Evolutionary conservation across 2,888 invertebrate genomes (phyloP).

Genomic region (Strigamia crassipes): DNA sequence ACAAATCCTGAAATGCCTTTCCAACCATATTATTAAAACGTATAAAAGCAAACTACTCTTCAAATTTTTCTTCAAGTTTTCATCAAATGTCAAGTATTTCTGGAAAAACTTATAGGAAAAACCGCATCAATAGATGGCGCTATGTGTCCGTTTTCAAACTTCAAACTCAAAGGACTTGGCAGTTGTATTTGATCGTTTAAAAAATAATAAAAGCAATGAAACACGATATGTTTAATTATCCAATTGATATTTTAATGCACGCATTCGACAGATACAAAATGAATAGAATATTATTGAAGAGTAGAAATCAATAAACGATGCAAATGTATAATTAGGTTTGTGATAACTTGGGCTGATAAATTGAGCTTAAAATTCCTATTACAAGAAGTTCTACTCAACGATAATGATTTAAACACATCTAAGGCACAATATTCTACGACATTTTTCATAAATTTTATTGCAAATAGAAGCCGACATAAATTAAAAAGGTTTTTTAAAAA

Average conservation of each 20-base stretch:
- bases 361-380: slow-evolving; percentile 23
- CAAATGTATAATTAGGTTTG: not conserved
- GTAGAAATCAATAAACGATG: not conserved
- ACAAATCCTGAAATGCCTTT: not conserved
- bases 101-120: not conserved
- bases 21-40: not conserved
- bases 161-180: too few species aligned
- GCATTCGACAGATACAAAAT: slow-evolving; percentile 5
- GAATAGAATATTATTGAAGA: slow-evolving; percentile 4
- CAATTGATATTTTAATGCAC: slow-evolving; percentile 25
- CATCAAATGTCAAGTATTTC: not conserved
- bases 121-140: not conserved
- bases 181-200: too few species aligned
- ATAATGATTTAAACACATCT: not conserved
- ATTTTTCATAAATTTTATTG: slow-evolving; percentile 17
- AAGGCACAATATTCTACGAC: slow-evolving; percentile 33
- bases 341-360: not conserved
- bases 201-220: not conserved
- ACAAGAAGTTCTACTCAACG: slow-evolving; percentile 2
- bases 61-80: not conserved
- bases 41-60: not conserved
- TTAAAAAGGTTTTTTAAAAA: not conserved
- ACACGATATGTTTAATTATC: not conserved
- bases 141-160: not conserved
- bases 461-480: slow-evolving; percentile 7